Base-by-base conservation (phyloP, 2,797 vertebrate species). In the Acipenser oxyrinchus region DNA sequence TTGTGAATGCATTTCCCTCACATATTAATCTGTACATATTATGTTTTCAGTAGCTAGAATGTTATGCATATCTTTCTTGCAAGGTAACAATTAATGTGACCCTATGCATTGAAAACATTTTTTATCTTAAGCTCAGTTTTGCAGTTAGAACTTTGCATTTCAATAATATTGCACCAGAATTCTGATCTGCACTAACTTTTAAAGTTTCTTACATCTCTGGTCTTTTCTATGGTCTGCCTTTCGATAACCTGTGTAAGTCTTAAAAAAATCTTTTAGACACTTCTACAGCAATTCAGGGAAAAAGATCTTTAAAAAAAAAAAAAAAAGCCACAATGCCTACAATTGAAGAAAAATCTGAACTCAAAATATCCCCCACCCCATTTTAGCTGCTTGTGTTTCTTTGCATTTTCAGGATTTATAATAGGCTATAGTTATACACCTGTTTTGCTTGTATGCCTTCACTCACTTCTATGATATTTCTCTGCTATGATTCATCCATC, bases 31-130 rank as follows among this genome's bases (percentile, higher is more conserved):
- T 77, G 77, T 79, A 83, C 75, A 53, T 55, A 81, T 37, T 78
- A 77, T 72, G 78, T 79, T 89, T 90, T 93, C 89, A 93, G 91
- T 91, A 94, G 92, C 92, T 90, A 86, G 77, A 84, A 84, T 82
- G 78, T 84, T 83, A 81, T 84, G 84, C 82, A 81, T 82, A 73
- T 84, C 82, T 77, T 79, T 82, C 85, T 83, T 81, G 78, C 84
- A 84, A 79, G 78, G 82, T 88, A 81, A 83, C 76, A 77, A 77
- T 84, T 83, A 76, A 74, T 77, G 75, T 79, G 78, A 73, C 74
- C 78, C 74, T 77, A 76, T 74, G 72, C 71, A 82, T 71, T 78
- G 72, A 76, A 78, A 75, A 77, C 76, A 70, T 37, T 37, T 37
- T 80, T 71, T 7, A 8, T 37, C 4, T 74, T 60, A 73, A 74